Evolutionary conservation across 1,140 invertebrate species (phyloP), one percentile per base, ranked within the genome.

Genomic region (Drosophila neocordata): DNA sequence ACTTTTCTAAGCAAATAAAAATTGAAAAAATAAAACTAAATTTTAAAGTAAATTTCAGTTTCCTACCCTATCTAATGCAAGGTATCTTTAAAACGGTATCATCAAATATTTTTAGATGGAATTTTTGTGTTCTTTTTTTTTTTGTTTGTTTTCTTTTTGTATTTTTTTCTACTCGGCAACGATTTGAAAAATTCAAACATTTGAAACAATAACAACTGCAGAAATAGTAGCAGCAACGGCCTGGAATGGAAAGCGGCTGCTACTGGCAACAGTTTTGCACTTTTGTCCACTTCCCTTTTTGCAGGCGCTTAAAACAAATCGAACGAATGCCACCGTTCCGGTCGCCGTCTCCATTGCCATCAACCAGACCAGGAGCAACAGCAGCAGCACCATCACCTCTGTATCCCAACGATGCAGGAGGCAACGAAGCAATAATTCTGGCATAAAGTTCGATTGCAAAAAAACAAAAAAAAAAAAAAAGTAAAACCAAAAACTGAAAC

Each of bases 181-280:
- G 69, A 77, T 84, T 85, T 84, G 73, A 77, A 84, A 84, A 84
- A 84, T 80, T 77, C 73, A 80, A 85, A 74, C 67, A 69, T 80
- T 80, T 81, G 77, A 73, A 77, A 74, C 65, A 75, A 58, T 63
- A 66, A 76, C 60, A 62, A 62, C 68, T 44, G 6, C 51, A 57
- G 27, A 24, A 66, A 20, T 51, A 72, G 34, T 24, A 27, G 38
- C 4, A 34, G n/a, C 53, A n/a, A 7, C 27, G 27, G 27, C 27
- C 53, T 34, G 15, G 53, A 34, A 34, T 34, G n/a, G n/a, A n/a
- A n/a, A 56, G 53, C 53, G 53, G 53, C 53, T 78, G 41, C 68
- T 78, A 60, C 24, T 58, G 48, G 73, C 63, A 75, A 62, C 51
- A 69, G 63, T 58, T 41, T 65, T 76, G 41, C 69, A 70, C 27